Percentiles rank a stretch among this genome's conserved stretches.
Conservation (phyloP, 2,113 vertebrate genomes). For the Meles meles region DNA sequence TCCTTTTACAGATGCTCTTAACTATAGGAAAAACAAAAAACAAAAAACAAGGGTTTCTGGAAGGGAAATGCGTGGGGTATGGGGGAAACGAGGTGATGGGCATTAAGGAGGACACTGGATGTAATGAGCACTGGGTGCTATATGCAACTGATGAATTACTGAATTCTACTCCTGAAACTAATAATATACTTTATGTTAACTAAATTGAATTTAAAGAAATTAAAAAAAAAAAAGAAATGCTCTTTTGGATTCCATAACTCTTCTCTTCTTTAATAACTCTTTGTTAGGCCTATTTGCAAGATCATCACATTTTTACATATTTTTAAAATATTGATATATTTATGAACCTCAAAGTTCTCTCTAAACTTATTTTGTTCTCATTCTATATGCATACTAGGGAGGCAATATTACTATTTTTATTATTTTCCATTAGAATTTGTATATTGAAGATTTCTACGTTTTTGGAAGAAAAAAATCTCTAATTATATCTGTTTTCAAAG, state of each 20-base stretch:
- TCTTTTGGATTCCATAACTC: not conserved
- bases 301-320: not conserved
- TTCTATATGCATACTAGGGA: not conserved
- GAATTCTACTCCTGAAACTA: not conserved
- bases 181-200: not conserved
- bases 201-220: not conserved
- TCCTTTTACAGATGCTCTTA: not conserved
- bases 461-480: not conserved
- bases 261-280: not conserved
- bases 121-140: not conserved
- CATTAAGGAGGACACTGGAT: not conserved
- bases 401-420: not conserved
- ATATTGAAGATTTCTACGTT: not conserved
- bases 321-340: not conserved
- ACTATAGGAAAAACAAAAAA: too few species aligned
- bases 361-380: not conserved
- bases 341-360: not conserved
- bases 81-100: not conserved
- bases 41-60: not conserved
- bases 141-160: not conserved
- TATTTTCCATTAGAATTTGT: not conserved
- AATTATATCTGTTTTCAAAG: not conserved
- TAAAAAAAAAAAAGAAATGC: not conserved
- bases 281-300: not conserved
- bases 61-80: not conserved